Evolutionary conservation across 92 coral and sea anemone genomes (phyloP).

Genomic region (Phenganax stokvisi): DNA sequence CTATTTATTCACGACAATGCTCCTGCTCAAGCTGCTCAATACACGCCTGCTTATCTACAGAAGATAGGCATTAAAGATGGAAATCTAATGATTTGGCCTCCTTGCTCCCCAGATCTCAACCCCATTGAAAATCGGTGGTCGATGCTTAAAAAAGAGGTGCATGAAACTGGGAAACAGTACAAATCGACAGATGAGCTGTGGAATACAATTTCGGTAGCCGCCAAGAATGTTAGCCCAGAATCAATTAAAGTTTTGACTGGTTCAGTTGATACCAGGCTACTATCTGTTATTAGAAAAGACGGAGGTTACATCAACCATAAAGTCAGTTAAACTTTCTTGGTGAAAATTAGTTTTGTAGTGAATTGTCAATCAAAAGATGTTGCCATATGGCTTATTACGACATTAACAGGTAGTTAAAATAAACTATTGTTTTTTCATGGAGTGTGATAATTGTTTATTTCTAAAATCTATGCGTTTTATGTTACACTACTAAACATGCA

Average conservation of each 20-base stretch:
- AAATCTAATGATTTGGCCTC: conserved; percentile 26
- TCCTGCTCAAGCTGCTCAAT: conserved; percentile 9
- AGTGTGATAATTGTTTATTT: not conserved
- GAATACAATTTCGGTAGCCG: conserved; percentile 18
- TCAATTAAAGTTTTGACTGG: not conserved
- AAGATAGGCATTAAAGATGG: conserved; percentile 27
- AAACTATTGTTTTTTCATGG: conserved; percentile 16
- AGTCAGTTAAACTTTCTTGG: conserved; percentile 22
- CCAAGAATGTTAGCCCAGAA: conserved; percentile 10
- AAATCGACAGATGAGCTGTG: conserved; percentile 22
- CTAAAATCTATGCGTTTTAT: too few species aligned
- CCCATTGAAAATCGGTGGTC: conserved; percentile 18
- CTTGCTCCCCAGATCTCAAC: conserved; percentile 26
- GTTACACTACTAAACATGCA: too few species aligned
- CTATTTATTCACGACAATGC: conserved; percentile 27
- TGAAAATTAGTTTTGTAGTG: conserved; percentile 6
- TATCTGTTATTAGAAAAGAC: conserved; percentile 25
- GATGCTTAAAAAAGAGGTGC: conserved; percentile 20
- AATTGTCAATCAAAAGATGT: not conserved
- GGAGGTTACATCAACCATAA: conserved; percentile 28
- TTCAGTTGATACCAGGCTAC: not conserved
- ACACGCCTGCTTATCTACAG: conserved; percentile 14
- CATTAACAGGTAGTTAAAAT: not conserved
- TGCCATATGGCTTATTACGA: not conserved
- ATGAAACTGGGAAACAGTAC: conserved; percentile 20